Evolutionary conservation across 1,140 invertebrate species (phyloP).

Genomic region (Scaptodrosophila lebanonensis): DNA sequence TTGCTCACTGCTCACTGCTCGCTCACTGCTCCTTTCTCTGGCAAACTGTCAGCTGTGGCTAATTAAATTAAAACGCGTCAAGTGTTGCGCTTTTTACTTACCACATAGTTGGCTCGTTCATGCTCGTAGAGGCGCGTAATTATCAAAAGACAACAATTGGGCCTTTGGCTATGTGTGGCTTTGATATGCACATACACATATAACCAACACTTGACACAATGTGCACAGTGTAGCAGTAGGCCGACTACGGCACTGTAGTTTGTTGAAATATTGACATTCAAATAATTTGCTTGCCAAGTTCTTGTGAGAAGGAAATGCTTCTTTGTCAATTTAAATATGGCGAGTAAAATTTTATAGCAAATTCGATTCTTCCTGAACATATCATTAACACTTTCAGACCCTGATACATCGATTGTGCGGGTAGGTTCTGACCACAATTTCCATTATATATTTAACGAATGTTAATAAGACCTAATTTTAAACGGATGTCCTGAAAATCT

Average conservation of each 20-base stretch:
- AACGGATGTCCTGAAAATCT: too few relatives aligned
- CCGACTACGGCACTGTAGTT: constrained; percentile 4
- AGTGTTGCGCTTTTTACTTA: constrained; percentile 68
- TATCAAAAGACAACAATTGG: constrained; percentile 37
- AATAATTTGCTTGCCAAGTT: too few relatives aligned
- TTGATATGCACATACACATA: constrained; percentile 6
- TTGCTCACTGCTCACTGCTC: constrained; percentile 4
- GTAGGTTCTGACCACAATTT: too few relatives aligned
- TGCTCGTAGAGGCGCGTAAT: constrained; percentile 53
- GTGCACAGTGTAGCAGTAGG: constrained; percentile 18
- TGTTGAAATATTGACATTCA: too few relatives aligned
- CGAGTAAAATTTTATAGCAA: too few relatives aligned
- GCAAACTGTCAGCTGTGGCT: constrained; percentile 72
- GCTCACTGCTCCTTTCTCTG: constrained; percentile 51
- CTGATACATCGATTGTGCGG: too few relatives aligned
- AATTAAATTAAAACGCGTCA: constrained; percentile 69
- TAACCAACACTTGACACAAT: constrained; percentile 21
- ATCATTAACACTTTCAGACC: too few relatives aligned
- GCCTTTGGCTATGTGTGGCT: neutral
- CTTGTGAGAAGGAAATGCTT: too few relatives aligned
- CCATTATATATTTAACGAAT: too few relatives aligned
- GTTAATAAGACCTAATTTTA: too few relatives aligned
- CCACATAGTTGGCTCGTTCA: constrained; percentile 43
- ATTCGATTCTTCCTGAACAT: too few relatives aligned
- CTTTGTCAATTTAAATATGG: too few relatives aligned